phyloP scores from a whole-genome alignment of 2,113 vertebrate species.

The Notiomystis cincta region DNA sequence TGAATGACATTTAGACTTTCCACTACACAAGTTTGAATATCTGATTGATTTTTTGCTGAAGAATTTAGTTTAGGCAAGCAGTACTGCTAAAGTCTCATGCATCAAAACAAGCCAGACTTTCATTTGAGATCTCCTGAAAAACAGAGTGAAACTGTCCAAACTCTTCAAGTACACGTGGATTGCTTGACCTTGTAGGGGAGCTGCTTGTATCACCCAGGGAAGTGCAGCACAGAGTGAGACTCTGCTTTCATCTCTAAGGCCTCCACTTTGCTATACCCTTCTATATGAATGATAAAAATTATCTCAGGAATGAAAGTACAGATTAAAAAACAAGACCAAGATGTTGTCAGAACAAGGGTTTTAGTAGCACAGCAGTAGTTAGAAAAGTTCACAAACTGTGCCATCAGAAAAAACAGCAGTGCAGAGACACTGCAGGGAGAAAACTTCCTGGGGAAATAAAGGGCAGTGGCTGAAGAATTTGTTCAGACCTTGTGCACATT shows the following conservation, averaged over 20 bases:
- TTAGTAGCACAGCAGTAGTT: background rate
- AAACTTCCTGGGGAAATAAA: background rate
- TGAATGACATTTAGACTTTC: constrained; percentile 14
- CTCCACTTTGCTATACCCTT: background rate
- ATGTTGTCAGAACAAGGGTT: background rate
- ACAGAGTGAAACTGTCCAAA: background rate
- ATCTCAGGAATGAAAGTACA: background rate
- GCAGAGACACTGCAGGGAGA: background rate
- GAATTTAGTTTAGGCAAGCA: constrained; percentile 13
- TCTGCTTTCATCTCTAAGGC: background rate
- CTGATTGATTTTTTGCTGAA: constrained; percentile 24
- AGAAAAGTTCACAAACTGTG: background rate
- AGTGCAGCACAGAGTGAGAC: background rate
- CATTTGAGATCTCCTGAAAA: background rate
- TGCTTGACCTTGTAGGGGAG: background rate
- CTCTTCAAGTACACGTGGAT: background rate
- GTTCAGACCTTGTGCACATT: background rate
- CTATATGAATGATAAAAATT: background rate
- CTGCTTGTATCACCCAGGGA: background rate
- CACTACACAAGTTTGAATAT: background rate
- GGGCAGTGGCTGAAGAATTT: background rate
- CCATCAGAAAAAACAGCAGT: background rate
- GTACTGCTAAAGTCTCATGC: background rate
- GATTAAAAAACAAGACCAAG: background rate
- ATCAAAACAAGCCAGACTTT: background rate